Percentiles rank a stretch among this genome's conserved stretches.
Evolutionary conservation across 2,797 vertebrate genomes (phyloP).

Genomic region (Synanceia verrucosa): DNA sequence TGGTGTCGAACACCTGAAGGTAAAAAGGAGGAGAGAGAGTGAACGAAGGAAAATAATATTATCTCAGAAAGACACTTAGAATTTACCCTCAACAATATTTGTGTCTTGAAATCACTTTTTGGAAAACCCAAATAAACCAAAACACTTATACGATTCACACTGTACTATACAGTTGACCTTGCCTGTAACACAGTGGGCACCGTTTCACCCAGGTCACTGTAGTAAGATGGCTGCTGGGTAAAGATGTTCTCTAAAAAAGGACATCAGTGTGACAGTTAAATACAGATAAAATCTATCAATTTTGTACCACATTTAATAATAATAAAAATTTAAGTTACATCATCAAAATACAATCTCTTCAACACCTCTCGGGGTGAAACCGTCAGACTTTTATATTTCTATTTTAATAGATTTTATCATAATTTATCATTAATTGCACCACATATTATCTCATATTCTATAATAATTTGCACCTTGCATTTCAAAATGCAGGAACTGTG

Average conservation of each 20-base stretch:
- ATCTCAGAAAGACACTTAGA: background rate
- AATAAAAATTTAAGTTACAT: background rate
- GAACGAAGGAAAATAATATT: background rate
- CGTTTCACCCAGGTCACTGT: slow-evolving; percentile 89
- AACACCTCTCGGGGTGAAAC: too few species aligned
- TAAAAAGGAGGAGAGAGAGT: background rate
- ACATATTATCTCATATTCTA: too few species aligned
- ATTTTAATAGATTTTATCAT: too few species aligned
- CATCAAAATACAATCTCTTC: background rate
- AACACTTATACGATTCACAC: background rate
- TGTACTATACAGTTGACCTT: slow-evolving; percentile 7
- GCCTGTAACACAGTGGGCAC: slow-evolving; percentile 93
- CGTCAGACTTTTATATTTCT: too few species aligned
- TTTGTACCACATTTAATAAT: background rate
- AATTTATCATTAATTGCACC: too few species aligned
- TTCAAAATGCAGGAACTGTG: too few species aligned
- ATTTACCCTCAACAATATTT: background rate
- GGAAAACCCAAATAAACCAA: background rate
- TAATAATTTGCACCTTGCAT: too few species aligned
- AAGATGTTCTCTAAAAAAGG: slow-evolving; percentile 91
- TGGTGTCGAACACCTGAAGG: slow-evolving; percentile 89
- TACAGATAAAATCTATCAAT: background rate
- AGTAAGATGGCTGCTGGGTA: slow-evolving; percentile 92
- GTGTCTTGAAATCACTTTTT: background rate
- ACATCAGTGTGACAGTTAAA: background rate